phyloP scores from a whole-genome alignment of 2,797 vertebrate species.

The Dryobates pubescens region DNA sequence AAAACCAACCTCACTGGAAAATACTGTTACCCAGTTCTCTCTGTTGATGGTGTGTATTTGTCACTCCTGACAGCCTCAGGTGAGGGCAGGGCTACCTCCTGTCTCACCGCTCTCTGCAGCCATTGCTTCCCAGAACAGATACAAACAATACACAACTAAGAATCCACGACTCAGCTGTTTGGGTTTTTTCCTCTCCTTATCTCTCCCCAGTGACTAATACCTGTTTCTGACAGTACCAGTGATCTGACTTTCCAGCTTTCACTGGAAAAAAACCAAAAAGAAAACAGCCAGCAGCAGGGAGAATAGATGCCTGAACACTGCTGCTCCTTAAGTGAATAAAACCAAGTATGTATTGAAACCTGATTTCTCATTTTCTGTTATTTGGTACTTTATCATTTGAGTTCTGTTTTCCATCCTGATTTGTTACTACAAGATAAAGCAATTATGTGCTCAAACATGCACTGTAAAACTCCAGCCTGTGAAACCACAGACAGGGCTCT shows the following conservation, averaged over 20 bases:
- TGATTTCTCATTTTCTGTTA: slow-evolving; percentile 19
- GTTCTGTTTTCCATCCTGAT: neutral
- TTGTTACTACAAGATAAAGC: slow-evolving; percentile 17
- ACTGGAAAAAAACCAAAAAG: neutral
- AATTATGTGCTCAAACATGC: neutral
- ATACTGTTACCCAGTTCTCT: neutral
- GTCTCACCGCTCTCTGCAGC: neutral
- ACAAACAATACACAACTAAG: neutral
- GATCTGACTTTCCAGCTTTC: neutral
- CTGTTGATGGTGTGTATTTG: neutral
- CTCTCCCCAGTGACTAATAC: neutral
- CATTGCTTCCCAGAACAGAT: neutral
- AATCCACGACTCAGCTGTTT: neutral
- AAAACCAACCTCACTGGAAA: neutral
- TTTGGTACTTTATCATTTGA: slow-evolving; percentile 1
- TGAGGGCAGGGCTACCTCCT: neutral
- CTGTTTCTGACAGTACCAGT: neutral
- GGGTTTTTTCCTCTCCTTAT: neutral
- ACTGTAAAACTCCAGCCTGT: neutral
- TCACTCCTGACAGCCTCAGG: accelerated
- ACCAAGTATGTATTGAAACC: slow-evolving; percentile 14
- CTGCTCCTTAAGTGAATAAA: slow-evolving; percentile 4
- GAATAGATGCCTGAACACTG: neutral
- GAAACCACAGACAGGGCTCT: neutral
- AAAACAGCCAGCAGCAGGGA: neutral